Evolutionary conservation across 2,113 vertebrate species (phyloP), one percentile per base, ranked within the genome.

Genomic region (Etia nguti): DNA sequence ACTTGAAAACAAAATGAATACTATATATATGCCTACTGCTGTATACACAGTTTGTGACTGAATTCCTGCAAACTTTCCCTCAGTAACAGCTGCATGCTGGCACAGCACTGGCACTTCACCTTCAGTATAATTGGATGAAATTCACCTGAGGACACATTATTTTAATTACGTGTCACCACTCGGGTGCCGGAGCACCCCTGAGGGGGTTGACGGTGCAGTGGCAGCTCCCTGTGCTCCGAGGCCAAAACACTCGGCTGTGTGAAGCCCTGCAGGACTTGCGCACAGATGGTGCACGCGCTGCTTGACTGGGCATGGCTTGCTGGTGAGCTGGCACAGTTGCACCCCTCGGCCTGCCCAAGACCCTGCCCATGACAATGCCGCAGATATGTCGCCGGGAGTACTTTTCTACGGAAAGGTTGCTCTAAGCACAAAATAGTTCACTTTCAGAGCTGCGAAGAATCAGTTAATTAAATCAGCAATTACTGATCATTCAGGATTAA

Each of bases 81-180:
- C 18, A 59, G 82, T 22, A 10, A 22, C 41, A n/a, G 62, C 50
- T 36, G 73, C 73, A 52, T 52, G 73, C 18, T 52, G 46, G 83
- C 52, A 29, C 59, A 46, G 80, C 15, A 12, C 41, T 86, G 87
- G 60, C 82, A 83, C 80, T 85, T 92, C 80, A 87, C 84, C 84
- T 83, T 80, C 56, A 38, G 70, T 18, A 83, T 91, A 93, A 91
- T 80, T 91, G 90, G 89, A 88, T 43, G 38, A 59, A 79, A 81
- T 88, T 56, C 91, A 89, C 90, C 88, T 41, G 89, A 89, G 94
- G 90, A 80, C 88, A 89, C 85, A 55, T 91, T 91, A 91, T 94
- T 95, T 94, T 95, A 96, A 96, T 95, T 95, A 96, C 5, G 89
- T 80, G 91, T 87, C 92, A 92, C 88, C 90, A 83, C 89, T 73